Percentiles rank a stretch among this genome's conserved stretches.
Conservation (phyloP, 2,888 invertebrate genomes). For the Parasteatoda lunata region DNA sequence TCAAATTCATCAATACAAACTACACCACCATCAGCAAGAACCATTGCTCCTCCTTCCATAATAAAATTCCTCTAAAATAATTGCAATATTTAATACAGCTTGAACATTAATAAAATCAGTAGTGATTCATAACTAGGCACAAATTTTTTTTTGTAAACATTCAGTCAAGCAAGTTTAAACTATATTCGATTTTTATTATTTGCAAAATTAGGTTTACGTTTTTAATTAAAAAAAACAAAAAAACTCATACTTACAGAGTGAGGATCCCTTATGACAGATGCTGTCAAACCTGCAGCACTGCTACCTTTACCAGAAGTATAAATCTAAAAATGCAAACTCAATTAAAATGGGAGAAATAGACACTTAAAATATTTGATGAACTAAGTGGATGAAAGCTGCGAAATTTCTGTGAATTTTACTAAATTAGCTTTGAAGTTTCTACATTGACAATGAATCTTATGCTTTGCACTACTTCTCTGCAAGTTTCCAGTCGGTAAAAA, state of each 20-base stretch:
- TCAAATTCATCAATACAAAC: slow-evolving; percentile 99
- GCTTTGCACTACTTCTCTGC: no score
- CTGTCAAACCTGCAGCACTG: slow-evolving; percentile 98
- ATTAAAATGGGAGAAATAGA: background rate
- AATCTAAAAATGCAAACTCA: slow-evolving; percentile 71
- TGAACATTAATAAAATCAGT: background rate
- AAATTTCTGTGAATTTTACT: background rate
- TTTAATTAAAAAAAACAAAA: background rate
- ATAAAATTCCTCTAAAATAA: slow-evolving; percentile 88
- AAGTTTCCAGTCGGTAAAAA: no score
- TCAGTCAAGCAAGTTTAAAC: background rate
- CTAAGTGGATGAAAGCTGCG: background rate
- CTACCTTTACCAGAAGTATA: slow-evolving; percentile 99
- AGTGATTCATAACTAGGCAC: no score
- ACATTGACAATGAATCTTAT: no score
- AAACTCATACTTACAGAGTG: slow-evolving; percentile 81
- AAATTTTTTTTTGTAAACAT: background rate
- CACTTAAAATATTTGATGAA: slow-evolving; percentile 4
- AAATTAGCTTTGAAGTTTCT: background rate
- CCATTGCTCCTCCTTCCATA: slow-evolving; percentile 99
- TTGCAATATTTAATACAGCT: slow-evolving; percentile 50
- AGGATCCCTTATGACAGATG: slow-evolving; percentile 96
- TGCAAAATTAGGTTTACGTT: background rate
- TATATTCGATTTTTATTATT: background rate
- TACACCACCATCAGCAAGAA: slow-evolving; percentile 98